A percentile compares a stretch with the other conserved stretches of the same genome.
Conservation (phyloP, 37 sponge, comb jelly and placozoan genomes). For the Oscarella lobularis region DNA sequence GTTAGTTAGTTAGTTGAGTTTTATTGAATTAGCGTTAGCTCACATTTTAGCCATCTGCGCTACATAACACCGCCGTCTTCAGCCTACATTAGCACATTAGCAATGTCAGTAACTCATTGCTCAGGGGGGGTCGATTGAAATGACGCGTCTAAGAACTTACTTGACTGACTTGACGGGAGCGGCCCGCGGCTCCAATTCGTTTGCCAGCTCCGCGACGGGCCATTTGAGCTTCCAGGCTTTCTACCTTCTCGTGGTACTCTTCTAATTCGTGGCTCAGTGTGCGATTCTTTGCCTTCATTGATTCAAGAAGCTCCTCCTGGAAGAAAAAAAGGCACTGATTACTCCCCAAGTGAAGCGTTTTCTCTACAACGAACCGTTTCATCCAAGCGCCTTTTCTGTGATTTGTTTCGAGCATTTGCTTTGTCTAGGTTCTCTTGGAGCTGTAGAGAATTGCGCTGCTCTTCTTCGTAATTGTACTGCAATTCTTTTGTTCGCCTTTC, state of each 20-base stretch:
- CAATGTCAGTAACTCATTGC: too few species aligned
- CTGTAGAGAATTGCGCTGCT: not conserved
- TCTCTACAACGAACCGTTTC: not conserved
- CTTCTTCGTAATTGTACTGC: not conserved
- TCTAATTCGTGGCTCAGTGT: not conserved
- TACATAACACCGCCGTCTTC: too few species aligned
- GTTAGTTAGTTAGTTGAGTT: too few species aligned
- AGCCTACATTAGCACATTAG: too few species aligned
- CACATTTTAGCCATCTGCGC: too few species aligned
- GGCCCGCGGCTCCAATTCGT: not conserved
- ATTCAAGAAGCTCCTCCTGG: not conserved
- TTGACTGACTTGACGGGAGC: not conserved
- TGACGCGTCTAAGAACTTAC: too few species aligned
- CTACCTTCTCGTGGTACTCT: not conserved
- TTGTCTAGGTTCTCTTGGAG: not conserved
- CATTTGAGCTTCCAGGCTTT: not conserved
- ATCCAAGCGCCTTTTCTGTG: not conserved
- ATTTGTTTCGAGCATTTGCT: not conserved
- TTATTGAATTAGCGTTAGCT: too few species aligned
- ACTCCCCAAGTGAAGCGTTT: not conserved
- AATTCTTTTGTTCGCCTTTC: not conserved
- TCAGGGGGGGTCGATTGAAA: too few species aligned
- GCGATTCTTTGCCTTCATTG: constrained; percentile 1
- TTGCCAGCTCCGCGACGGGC: not conserved
- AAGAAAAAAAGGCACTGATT: not conserved